A percentile compares a stretch with the other conserved stretches of the same genome.
phyloP scores from a whole-genome alignment of 1,140 invertebrate species.

The Leucophenga varia region DNA sequence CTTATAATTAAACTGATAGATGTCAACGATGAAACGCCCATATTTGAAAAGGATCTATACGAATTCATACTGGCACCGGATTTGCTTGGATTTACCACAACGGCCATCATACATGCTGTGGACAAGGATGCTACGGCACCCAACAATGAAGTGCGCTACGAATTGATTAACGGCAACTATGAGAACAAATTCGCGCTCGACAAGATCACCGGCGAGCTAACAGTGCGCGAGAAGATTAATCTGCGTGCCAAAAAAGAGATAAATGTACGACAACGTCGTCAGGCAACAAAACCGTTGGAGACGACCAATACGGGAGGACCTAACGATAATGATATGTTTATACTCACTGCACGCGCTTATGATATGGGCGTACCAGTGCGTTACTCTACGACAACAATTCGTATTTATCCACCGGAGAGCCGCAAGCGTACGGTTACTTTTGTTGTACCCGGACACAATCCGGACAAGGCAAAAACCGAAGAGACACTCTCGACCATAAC shows the following conservation, averaged over 20 bases:
- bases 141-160: conserved; percentile 83
- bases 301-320: conserved; percentile 1
- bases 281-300: conserved; percentile 21
- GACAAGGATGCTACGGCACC: conserved; percentile 82
- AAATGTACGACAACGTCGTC: conserved; percentile 47
- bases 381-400: conserved; percentile 66
- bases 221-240: conserved; percentile 39
- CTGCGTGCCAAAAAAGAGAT: conserved; percentile 51
- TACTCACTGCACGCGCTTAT: conserved; percentile 72
- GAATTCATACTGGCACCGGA: conserved; percentile 78
- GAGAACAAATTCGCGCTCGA: conserved; percentile 79
- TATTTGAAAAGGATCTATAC: conserved; percentile 77
- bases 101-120: conserved; percentile 73
- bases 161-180: conserved; percentile 77
- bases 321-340: conserved; percentile 61
- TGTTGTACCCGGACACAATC: conserved; percentile 72
- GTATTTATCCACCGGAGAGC: conserved; percentile 69
- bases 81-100: conserved; percentile 69
- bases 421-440: conserved; percentile 73
- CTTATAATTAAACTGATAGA: conserved; percentile 77
- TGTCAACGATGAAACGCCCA: conserved; percentile 84
- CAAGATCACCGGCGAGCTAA: conserved; percentile 71
- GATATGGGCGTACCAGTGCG: conserved; percentile 77
- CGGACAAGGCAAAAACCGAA: conserved; percentile 70
- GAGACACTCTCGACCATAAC: conserved; percentile 73